Conservation (phyloP, 2,888 invertebrate genomes). For the Cephus nigrinus region DNA sequence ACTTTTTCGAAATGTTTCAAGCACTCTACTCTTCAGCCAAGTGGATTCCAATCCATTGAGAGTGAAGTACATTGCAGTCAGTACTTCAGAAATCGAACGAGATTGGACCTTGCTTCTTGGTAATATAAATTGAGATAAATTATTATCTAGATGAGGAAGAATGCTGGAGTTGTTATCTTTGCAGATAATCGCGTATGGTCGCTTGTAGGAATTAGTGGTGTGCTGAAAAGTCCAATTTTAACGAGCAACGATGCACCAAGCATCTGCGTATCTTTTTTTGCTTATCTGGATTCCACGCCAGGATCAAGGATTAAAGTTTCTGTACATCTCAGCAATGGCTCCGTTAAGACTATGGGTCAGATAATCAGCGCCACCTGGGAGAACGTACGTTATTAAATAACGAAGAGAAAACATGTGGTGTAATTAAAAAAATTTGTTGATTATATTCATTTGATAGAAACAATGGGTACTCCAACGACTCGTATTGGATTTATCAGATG, state of each 20-base stretch:
- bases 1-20: conserved; percentile 26
- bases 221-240: conserved; percentile 26
- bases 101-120: conserved; percentile 18
- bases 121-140: conserved; percentile 4
- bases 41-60: conserved; percentile 19
- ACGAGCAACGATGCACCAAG: conserved; percentile 4
- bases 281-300: conserved; percentile 26
- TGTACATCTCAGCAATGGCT: conserved; percentile 15
- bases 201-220: conserved; percentile 20
- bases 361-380: conserved; percentile 13
- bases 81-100: conserved; percentile 20
- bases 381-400: conserved; percentile 5
- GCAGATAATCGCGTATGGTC: conserved; percentile 32
- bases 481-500: conserved; percentile 26
- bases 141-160: not conserved
- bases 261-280: conserved; percentile 31
- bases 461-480: conserved; percentile 30
- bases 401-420: not conserved
- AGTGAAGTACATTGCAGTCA: conserved; percentile 19
- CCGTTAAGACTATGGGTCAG: conserved; percentile 8
- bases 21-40: conserved; percentile 18
- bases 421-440: not conserved
- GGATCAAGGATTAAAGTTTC: conserved; percentile 27
- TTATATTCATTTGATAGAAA: conserved; percentile 15
- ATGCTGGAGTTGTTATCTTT: not conserved